A percentile compares a stretch with the other conserved stretches of the same genome.
These are phyloP conservation scores for Parambassis ranga DNA, from an alignment of 2,797 vertebrate genomes.

Conservation along the genomic window DNA sequence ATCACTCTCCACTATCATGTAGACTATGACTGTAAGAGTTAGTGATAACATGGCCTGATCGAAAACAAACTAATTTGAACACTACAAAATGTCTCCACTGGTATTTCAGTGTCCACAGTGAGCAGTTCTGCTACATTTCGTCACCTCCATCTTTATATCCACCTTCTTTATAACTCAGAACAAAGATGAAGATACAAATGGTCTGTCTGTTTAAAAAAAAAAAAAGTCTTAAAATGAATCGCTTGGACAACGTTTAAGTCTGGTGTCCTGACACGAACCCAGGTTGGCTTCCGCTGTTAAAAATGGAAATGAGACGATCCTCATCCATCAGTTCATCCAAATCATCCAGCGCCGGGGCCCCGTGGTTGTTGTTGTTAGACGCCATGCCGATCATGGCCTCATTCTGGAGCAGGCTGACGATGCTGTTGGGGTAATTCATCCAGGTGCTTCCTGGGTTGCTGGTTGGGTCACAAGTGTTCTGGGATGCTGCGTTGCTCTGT, in stretches of 20 bases:
- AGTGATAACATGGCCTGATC: too few relatives aligned
- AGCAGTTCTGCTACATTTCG: slow-evolving; percentile 34
- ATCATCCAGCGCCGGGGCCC: slow-evolving; percentile 61
- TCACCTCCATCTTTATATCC: slow-evolving; percentile 26
- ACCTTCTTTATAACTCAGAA: slow-evolving; percentile 15
- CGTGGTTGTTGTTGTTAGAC: slow-evolving; percentile 9
- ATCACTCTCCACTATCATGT: not conserved
- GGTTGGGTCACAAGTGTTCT: slow-evolving; percentile 35
- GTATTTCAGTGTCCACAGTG: slow-evolving; percentile 21
- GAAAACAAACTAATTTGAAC: too few relatives aligned
- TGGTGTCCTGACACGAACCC: slow-evolving; percentile 73
- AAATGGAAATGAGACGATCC: slow-evolving; percentile 81
- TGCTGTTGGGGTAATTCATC: slow-evolving; percentile 83
- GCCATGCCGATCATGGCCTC: slow-evolving; percentile 59
- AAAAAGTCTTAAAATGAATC: too few relatives aligned
- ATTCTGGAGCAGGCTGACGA: slow-evolving; percentile 72
- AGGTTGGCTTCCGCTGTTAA: slow-evolving; percentile 58
- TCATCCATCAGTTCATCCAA: slow-evolving; percentile 76
- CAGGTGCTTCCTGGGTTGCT: slow-evolving; percentile 65
- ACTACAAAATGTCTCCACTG: not conserved
- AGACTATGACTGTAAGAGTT: not conserved
- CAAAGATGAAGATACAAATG: slow-evolving; percentile 2
- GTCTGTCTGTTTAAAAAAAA: slow-evolving; percentile 4
- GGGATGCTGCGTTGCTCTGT: slow-evolving; percentile 15
- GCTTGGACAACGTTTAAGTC: slow-evolving; percentile 50